A percentile compares a stretch with the other conserved stretches of the same genome.
Evolutionary conservation across 2,888 invertebrate species (phyloP).

Genomic region (Rotaria magnacalcarata): DNA sequence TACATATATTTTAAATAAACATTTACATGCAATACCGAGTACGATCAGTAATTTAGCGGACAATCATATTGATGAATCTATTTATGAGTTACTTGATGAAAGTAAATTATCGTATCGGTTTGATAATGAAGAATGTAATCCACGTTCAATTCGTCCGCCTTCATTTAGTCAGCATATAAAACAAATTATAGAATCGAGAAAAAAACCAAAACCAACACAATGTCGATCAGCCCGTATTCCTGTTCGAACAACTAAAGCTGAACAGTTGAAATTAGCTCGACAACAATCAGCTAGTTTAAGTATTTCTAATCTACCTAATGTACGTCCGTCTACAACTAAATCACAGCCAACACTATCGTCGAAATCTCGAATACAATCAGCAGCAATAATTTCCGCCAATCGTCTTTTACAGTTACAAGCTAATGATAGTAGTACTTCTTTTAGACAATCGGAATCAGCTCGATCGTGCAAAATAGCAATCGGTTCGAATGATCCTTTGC

Average conservation of each 20-base stretch:
- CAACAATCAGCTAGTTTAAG: neutral
- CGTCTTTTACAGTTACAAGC: neutral
- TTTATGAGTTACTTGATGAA: neutral
- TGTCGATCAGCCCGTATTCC: neutral
- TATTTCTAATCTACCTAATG: neutral
- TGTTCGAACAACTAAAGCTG: conserved; percentile 12
- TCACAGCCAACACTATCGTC: neutral
- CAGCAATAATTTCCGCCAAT: neutral
- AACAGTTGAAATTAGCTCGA: neutral
- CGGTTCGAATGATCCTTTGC: neutral
- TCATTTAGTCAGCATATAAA: neutral
- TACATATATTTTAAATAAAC: neutral
- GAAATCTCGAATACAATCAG: neutral
- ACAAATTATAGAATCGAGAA: neutral
- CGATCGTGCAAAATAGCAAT: neutral
- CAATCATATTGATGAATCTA: neutral
- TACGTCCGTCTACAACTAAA: neutral
- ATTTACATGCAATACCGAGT: neutral
- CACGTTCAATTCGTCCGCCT: neutral
- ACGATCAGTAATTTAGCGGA: neutral
- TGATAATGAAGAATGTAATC: neutral
- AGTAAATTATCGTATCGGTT: neutral
- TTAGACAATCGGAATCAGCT: neutral
- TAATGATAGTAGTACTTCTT: neutral
- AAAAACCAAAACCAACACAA: neutral